Evolutionary conservation across 2,797 vertebrate genomes (phyloP).

Genomic region (Galagoides demidoff): DNA sequence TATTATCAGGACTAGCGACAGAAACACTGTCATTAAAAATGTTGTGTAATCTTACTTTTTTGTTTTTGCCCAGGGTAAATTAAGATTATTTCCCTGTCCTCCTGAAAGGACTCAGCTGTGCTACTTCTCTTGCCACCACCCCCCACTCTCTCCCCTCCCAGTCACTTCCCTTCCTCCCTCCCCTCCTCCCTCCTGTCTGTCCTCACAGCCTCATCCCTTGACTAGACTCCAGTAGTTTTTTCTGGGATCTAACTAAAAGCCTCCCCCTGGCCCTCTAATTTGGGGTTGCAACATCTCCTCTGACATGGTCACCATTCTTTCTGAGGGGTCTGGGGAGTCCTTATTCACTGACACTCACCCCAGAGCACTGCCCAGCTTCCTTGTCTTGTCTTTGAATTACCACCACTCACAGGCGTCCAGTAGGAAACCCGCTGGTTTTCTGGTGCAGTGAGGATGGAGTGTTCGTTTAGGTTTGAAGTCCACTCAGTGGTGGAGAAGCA

Average conservation of each 20-base stretch:
- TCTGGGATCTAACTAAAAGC: not conserved
- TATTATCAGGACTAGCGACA: slow-evolving; percentile 53
- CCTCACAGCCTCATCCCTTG: not conserved
- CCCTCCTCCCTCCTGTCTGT: not conserved
- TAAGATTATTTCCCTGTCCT: slow-evolving; percentile 21
- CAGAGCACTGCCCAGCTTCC: not conserved
- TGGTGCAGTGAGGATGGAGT: not conserved
- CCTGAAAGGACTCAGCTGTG: slow-evolving; percentile 54
- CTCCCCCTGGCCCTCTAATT: not conserved
- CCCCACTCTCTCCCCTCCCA: not conserved
- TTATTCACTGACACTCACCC: not conserved
- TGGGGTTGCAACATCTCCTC: not conserved
- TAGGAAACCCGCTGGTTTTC: not conserved
- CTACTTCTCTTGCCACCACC: not conserved
- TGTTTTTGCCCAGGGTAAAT: slow-evolving; percentile 46
- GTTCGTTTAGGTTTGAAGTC: not conserved
- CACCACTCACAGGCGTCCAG: accelerated
- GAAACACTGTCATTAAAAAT: slow-evolving; percentile 62
- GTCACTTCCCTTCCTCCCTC: accelerated
- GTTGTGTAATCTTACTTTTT: slow-evolving; percentile 50
- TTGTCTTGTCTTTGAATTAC: not conserved
- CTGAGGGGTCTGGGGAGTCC: not conserved
- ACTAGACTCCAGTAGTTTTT: not conserved
- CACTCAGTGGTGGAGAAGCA: not conserved
- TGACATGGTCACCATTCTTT: not conserved